These are phyloP conservation scores for Hippocampus mohnikei DNA, from an alignment of 2,113 vertebrate genomes.

Conservation along the genomic window DNA sequence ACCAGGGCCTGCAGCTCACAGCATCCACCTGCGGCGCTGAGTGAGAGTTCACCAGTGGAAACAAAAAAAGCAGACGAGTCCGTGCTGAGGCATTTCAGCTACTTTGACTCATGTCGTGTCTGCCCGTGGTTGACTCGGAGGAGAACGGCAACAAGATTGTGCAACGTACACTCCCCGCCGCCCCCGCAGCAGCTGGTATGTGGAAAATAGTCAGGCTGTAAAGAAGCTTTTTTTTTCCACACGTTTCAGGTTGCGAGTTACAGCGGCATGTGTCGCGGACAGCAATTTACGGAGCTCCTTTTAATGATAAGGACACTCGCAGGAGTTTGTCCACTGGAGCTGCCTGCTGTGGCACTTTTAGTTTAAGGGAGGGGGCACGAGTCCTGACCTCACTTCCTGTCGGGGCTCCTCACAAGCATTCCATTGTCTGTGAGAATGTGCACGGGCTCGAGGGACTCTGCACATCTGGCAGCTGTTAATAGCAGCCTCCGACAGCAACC, in stretches of 20 bases:
- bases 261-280: slow-evolving; percentile 39
- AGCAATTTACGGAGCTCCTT: slow-evolving; percentile 51
- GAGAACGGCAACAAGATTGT: slow-evolving; percentile 24
- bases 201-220: slow-evolving; percentile 17
- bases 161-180: slow-evolving; percentile 36
- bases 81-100: slow-evolving; percentile 16
- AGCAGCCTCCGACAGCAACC: slow-evolving; percentile 46
- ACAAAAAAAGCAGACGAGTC: slow-evolving; percentile 10
- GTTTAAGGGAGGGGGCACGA: slow-evolving; percentile 68
- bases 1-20: not conserved
- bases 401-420: slow-evolving; percentile 74
- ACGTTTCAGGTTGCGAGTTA: slow-evolving; percentile 27
- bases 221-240: slow-evolving; percentile 13
- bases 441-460: slow-evolving; percentile 64
- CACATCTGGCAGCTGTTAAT: slow-evolving; percentile 80
- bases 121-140: slow-evolving; percentile 15
- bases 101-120: slow-evolving; percentile 35
- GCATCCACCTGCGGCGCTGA: not conserved
- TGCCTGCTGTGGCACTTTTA: slow-evolving; percentile 46
- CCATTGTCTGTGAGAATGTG: slow-evolving; percentile 80
- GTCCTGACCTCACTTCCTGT: slow-evolving; percentile 79
- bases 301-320: slow-evolving; percentile 44
- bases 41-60: not conserved
- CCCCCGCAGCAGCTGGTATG: slow-evolving; percentile 36
- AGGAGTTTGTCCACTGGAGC: slow-evolving; percentile 30